Conservation (phyloP, 2,113 vertebrate genomes). For the Poeciliopsis prolifica region DNA sequence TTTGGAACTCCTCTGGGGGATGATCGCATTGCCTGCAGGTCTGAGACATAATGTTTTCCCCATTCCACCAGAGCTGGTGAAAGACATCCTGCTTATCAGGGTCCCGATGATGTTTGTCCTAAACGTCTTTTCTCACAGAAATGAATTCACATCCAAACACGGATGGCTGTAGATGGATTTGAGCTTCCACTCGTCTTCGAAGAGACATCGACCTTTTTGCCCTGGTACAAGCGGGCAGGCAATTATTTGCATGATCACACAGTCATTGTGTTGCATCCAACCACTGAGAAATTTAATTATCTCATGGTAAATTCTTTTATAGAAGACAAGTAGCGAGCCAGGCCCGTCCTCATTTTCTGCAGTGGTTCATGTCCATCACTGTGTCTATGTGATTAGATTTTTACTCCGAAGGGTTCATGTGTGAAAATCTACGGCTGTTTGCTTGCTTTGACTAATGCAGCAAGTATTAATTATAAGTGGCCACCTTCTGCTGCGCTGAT, state of each 20-base stretch:
- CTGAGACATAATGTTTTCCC: conserved; percentile 19
- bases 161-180: conserved; percentile 23
- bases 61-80: conserved; percentile 9
- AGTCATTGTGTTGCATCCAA: conserved; percentile 76
- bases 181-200: conserved; percentile 37
- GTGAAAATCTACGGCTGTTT: background rate
- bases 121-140: conserved; percentile 26
- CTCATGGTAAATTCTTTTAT: conserved; percentile 65
- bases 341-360: conserved; percentile 10
- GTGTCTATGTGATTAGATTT: conserved; percentile 1
- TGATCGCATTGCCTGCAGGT: conserved; percentile 19
- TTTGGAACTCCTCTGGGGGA: conserved; percentile 51
- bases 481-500: conserved; percentile 8
- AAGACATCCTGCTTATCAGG: conserved; percentile 46
- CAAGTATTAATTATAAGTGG: background rate
- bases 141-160: conserved; percentile 59
- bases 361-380: conserved; percentile 4
- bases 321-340: conserved; percentile 8
- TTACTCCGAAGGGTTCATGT: background rate
- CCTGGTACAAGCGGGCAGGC: conserved; percentile 60
- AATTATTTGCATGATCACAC: conserved; percentile 83
- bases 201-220: conserved; percentile 49
- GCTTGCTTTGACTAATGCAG: background rate
- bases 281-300: conserved; percentile 77
- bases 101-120: conserved; percentile 36